These are phyloP conservation scores for Ahaetulla prasina DNA, from an alignment of 2,113 vertebrate genomes.

Conservation along the genomic window DNA sequence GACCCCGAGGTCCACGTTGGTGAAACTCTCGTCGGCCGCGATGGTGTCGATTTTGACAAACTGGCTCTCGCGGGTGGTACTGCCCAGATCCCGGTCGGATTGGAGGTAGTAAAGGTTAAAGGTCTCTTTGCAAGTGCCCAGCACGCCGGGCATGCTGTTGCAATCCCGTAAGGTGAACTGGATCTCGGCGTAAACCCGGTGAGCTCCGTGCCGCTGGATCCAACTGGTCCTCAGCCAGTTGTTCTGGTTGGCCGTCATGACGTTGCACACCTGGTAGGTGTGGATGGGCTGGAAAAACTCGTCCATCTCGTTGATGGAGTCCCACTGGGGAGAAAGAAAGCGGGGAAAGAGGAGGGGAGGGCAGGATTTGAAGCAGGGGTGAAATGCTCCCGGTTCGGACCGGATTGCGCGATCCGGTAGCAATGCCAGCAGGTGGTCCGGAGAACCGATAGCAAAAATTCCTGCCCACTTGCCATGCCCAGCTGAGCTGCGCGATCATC, in stretches of 20 bases:
- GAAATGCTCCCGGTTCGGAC: too few species aligned
- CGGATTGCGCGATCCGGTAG: too few species aligned
- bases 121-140: constrained; percentile 97
- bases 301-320: constrained; percentile 96
- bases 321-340: constrained; percentile 77
- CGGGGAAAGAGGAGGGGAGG: too few species aligned
- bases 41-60: constrained; percentile 96
- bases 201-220: constrained; percentile 85
- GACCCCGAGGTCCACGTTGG: constrained; percentile 88
- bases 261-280: constrained; percentile 97
- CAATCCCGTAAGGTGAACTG: constrained; percentile 95
- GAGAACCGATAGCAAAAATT: too few species aligned
- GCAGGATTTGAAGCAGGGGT: too few species aligned
- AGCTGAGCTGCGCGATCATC: too few species aligned
- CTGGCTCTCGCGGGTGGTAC: constrained; percentile 84
- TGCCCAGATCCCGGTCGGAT: constrained; percentile 84
- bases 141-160: constrained; percentile 94
- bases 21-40: constrained; percentile 95
- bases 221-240: constrained; percentile 94
- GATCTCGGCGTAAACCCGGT: constrained; percentile 89
- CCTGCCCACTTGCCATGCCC: too few species aligned
- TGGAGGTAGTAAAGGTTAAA: constrained; percentile 97
- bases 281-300: constrained; percentile 94
- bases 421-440: too few species aligned
- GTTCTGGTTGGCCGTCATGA: constrained; percentile 97